Evolutionary conservation across 2,113 vertebrate genomes (phyloP), one percentile per base, ranked within the genome.

Genomic region (Poicephalus gulielmi): DNA sequence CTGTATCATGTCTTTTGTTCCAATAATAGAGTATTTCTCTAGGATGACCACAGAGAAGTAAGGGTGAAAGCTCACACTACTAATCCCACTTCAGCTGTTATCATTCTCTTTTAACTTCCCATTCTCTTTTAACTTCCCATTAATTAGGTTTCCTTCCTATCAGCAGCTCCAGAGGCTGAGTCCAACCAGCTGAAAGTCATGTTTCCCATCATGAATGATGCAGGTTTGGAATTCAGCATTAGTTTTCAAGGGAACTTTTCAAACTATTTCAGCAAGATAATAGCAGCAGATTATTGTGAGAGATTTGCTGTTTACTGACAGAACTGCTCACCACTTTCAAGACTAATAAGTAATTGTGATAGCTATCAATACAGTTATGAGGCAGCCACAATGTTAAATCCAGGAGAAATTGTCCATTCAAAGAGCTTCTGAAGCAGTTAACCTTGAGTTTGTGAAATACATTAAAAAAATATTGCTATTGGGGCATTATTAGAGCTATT

Each of bases 91-190:
- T 62, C 35, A 31, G 63, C 63, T 88, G 39, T 83, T 92, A 83
- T 78, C 37, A 7, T 37, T 62, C 37, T 69, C 59, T 67, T 87
- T 77, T 46, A 90, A 41, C 55, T 80, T 79, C 57, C 59, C 53
- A 43, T 81, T 96, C 37, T 69, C 59, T 67, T 87, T 77, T 46
- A 90, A 41, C 55, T 80, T 79, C 57, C 59, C 53, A 43, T 81
- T 96, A 92, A 95, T 96, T 94, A 83, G 23, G 30, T 86, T 91
- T 77, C 59, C 67, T 53, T 55, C 49, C 57, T 75, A 66, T 83
- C 92, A 88, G 63, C 64, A 88, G 46, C 43, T 95, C 64, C 94
- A 84, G 78, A 86, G 49, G 77, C 64, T 50, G 66, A 75, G 59
- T 49, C 68, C 71, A 80, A 35, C 57, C 31, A 80, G 66, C 53